A percentile compares a stretch with the other conserved stretches of the same genome.
Evolutionary conservation across 2,888 invertebrate genomes (phyloP).

Genomic region (Thymelicus lineola): DNA sequence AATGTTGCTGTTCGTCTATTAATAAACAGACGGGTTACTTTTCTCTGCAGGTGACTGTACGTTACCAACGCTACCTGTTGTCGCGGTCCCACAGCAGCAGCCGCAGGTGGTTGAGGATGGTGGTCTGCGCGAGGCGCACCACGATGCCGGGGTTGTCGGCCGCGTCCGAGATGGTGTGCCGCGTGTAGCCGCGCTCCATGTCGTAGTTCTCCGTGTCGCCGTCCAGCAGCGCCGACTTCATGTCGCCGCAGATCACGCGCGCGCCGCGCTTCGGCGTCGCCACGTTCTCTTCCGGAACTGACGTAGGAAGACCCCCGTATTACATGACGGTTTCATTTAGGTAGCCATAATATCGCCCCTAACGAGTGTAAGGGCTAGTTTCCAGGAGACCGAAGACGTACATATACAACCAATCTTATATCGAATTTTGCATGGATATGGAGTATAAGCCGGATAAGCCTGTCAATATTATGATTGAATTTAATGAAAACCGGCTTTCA

Average conservation of each 20-base stretch:
- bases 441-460: too few relatives aligned
- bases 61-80: conserved; percentile 86
- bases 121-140: conserved; percentile 92
- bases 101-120: conserved; percentile 96
- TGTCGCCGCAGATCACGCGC: conserved; percentile 95
- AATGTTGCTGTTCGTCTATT: too few relatives aligned
- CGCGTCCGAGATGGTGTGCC: conserved; percentile 93
- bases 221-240: conserved; percentile 94
- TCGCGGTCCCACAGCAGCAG: conserved; percentile 98
- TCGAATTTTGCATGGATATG: too few relatives aligned
- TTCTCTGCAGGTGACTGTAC: too few relatives aligned
- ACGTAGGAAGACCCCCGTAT: too few relatives aligned
- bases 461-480: too few relatives aligned
- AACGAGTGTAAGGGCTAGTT: too few relatives aligned
- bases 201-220: conserved; percentile 95
- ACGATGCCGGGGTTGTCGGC: conserved; percentile 90
- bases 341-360: neutral
- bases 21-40: too few relatives aligned
- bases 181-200: conserved; percentile 96
- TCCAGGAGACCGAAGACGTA: too few relatives aligned
- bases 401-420: too few relatives aligned
- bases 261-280: conserved; percentile 93
- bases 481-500: too few relatives aligned
- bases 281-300: conserved; percentile 96
- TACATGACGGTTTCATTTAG: neutral